A percentile compares a stretch with the other conserved stretches of the same genome.
phyloP scores from a whole-genome alignment of 2,797 vertebrate species.

The Gallinago stenura region DNA sequence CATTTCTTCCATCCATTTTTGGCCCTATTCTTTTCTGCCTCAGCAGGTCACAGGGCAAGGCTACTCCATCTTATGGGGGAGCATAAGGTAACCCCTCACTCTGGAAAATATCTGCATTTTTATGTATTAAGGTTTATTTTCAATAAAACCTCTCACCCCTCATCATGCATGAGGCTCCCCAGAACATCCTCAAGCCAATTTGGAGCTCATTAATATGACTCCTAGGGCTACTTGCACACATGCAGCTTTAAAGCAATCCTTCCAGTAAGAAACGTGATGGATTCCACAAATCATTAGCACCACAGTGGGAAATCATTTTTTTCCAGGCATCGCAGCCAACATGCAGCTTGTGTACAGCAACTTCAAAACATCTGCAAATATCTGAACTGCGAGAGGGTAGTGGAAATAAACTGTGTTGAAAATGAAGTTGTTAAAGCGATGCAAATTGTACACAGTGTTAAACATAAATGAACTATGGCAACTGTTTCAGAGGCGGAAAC shows the following conservation, averaged over 20 bases:
- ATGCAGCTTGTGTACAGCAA: background rate
- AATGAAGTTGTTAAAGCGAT: background rate
- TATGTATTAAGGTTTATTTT: background rate
- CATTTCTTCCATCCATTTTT: background rate
- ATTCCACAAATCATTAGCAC: background rate
- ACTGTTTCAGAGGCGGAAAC: background rate
- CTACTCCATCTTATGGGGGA: background rate
- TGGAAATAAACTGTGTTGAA: background rate
- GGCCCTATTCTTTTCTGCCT: background rate
- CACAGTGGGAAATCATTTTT: background rate
- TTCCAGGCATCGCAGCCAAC: background rate
- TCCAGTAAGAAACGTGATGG: rapidly evolving
- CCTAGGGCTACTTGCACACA: background rate
- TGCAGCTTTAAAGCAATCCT: background rate
- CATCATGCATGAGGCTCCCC: background rate
- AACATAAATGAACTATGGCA: background rate
- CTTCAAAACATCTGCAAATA: background rate
- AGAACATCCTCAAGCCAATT: background rate
- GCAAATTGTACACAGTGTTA: background rate
- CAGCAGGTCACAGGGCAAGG: background rate
- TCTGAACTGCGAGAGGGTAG: background rate
- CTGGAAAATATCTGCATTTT: background rate
- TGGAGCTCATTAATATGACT: background rate
- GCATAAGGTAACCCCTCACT: background rate
- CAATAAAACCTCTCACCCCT: background rate